phyloP scores from a whole-genome alignment of 2,888 invertebrate genomes.

The Acleris holmiana region DNA sequence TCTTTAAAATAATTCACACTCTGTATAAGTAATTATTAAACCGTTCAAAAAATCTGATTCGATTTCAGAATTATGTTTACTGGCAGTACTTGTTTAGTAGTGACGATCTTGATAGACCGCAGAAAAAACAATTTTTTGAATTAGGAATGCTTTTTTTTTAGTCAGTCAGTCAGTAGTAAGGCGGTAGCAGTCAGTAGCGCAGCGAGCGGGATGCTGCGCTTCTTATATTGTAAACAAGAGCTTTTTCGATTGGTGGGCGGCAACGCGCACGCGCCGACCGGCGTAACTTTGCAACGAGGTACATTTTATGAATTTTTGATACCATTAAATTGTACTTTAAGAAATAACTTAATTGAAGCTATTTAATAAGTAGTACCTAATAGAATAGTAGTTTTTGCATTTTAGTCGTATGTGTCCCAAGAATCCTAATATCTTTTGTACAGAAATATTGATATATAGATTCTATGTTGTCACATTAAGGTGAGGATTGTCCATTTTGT shows the following conservation, averaged over 20 bases:
- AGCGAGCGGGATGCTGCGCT: conserved; percentile 66
- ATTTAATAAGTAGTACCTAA: too few relatives aligned
- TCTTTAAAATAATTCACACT: too few relatives aligned
- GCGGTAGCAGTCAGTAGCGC: conserved; percentile 32
- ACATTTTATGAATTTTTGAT: neutral
- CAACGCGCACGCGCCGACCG: conserved; percentile 63
- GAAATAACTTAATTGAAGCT: too few relatives aligned
- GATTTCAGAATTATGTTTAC: neutral
- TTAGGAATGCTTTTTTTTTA: conserved; percentile 12
- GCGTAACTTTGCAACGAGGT: conserved; percentile 58
- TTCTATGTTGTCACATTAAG: too few relatives aligned
- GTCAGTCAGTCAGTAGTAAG: conserved; percentile 18
- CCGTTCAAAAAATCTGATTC: neutral
- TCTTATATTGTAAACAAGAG: conserved; percentile 79
- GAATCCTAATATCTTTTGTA: too few relatives aligned
- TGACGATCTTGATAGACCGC: neutral
- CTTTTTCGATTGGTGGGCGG: conserved; percentile 76
- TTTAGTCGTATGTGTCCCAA: too few relatives aligned
- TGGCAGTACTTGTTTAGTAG: too few relatives aligned
- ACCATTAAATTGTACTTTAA: too few relatives aligned
- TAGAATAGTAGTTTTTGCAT: too few relatives aligned
- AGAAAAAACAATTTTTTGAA: neutral
- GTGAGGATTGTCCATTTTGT: too few relatives aligned
- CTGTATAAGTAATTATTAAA: too few relatives aligned
- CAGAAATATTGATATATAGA: too few relatives aligned